Evolutionary conservation across 2,888 invertebrate species (phyloP).

Genomic region (Malthinus seriepunctatus): DNA sequence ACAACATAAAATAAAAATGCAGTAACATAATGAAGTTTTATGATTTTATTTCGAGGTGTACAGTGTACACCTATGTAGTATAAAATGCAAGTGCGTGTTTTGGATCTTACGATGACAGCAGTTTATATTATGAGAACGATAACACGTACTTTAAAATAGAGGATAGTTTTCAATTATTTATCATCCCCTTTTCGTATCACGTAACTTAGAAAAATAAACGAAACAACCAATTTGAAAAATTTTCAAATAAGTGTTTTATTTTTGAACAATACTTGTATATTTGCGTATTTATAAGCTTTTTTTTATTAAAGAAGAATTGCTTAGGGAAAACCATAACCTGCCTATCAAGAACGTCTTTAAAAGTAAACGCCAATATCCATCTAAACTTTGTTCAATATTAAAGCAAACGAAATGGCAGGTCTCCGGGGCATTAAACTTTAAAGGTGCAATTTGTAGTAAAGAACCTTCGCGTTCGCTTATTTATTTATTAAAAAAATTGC

Average conservation of each 20-base stretch:
- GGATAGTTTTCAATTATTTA: constrained; percentile 25
- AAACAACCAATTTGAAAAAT: background rate
- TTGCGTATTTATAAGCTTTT: constrained; percentile 1
- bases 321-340: constrained; percentile 7
- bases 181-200: constrained; percentile 20
- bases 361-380: constrained; percentile 12
- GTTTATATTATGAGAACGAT: constrained; percentile 15
- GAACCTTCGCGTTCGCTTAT: constrained; percentile 6
- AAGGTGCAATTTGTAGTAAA: constrained; percentile 21
- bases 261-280: background rate
- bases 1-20: background rate
- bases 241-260: background rate
- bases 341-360: constrained; percentile 15
- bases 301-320: constrained; percentile 3
- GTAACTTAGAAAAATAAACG: constrained; percentile 6
- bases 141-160: constrained; percentile 20
- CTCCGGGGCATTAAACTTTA: constrained; percentile 14
- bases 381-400: constrained; percentile 18
- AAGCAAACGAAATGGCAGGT: constrained; percentile 16
- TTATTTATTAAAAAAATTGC: constrained; percentile 12
- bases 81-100: constrained; percentile 28
- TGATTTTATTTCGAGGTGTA: constrained; percentile 16
- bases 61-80: no score
- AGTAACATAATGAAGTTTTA: background rate
- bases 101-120: constrained; percentile 7